Evolutionary conservation across 2,888 invertebrate species (phyloP).

Genomic region (Ichneumoninae sp.): DNA sequence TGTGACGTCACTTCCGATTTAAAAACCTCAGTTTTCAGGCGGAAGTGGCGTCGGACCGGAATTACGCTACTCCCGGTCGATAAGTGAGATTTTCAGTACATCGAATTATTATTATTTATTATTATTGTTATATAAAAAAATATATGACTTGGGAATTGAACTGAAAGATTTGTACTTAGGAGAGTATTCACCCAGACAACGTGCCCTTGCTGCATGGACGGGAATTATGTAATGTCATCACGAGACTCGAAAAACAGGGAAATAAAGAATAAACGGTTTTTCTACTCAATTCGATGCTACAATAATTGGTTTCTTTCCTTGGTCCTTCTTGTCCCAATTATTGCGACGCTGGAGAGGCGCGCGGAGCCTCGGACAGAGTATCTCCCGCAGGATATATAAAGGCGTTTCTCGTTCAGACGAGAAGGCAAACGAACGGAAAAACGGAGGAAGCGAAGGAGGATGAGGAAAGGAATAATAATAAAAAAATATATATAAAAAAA

Average conservation of each 20-base stretch:
- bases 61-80: too few species aligned
- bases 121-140: background rate
- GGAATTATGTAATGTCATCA: slow-evolving; percentile 45
- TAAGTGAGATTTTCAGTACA: background rate
- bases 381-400: slow-evolving; percentile 54
- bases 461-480: slow-evolving; percentile 52
- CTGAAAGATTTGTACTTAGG: background rate
- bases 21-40: too few species aligned
- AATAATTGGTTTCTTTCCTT: slow-evolving; percentile 66
- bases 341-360: slow-evolving; percentile 55
- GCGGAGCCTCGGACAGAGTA: slow-evolving; percentile 51
- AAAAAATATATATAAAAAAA: slow-evolving; percentile 50
- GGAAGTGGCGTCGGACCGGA: too few species aligned
- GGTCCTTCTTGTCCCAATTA: slow-evolving; percentile 64
- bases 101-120: background rate
- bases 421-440: slow-evolving; percentile 42
- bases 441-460: slow-evolving; percentile 39
- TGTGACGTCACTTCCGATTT: too few species aligned
- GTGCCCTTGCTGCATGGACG: background rate
- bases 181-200: background rate
- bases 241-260: slow-evolving; percentile 32
- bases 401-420: slow-evolving; percentile 62
- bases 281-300: slow-evolving; percentile 64
- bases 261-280: slow-evolving; percentile 60
- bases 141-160: background rate